Evolutionary conservation across 2,113 vertebrate species (phyloP).

Genomic region (Stegastes partitus): DNA sequence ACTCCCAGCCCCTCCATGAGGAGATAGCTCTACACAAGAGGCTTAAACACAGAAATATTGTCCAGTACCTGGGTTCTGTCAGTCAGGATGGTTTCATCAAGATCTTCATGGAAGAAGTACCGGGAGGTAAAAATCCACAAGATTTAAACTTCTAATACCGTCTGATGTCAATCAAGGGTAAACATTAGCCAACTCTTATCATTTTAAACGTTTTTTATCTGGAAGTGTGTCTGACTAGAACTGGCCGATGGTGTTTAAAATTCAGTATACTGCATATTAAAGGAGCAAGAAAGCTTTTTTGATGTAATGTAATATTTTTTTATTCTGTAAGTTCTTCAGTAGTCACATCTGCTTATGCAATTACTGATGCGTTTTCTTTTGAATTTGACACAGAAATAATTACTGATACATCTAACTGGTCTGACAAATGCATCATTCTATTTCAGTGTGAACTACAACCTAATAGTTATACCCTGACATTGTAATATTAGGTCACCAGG

Average conservation of each 20-base stretch:
- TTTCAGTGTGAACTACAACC: not conserved
- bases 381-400: not conserved
- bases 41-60: slow-evolving; percentile 93
- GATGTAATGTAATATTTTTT: not conserved
- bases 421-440: not conserved
- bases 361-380: not conserved
- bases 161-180: not conserved
- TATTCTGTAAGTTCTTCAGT: not conserved
- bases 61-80: slow-evolving; percentile 92
- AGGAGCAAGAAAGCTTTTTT: not conserved
- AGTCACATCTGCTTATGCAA: not conserved
- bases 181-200: too few species aligned
- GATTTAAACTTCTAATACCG: not conserved
- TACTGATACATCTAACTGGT: not conserved
- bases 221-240: too few species aligned
- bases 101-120: slow-evolving; percentile 98
- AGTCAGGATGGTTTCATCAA: slow-evolving; percentile 94
- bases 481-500: not conserved
- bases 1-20: slow-evolving; percentile 93
- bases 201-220: too few species aligned
- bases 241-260: not conserved
- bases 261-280: not conserved
- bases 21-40: slow-evolving; percentile 93
- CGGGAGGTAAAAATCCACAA: slow-evolving; percentile 86
- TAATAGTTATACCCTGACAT: not conserved